A percentile compares a stretch with the other conserved stretches of the same genome.
phyloP scores from a whole-genome alignment of 1,140 invertebrate species.

The Neuroterus valhalla region DNA sequence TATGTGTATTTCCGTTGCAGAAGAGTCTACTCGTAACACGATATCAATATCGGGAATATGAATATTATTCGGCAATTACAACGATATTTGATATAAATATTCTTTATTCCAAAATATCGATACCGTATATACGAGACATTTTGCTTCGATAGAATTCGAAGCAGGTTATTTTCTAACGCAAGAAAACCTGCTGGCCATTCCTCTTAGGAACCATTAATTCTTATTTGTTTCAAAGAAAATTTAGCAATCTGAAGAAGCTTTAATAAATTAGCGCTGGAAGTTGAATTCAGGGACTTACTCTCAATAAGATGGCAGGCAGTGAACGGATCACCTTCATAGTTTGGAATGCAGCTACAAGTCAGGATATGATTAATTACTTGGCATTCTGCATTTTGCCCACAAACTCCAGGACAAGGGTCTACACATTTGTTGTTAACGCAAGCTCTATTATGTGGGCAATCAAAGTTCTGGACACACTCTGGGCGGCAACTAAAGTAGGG shows the following conservation, averaged over 20 bases:
- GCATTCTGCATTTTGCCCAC: constrained; percentile 82
- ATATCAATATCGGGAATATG: too few species aligned
- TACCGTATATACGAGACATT: too few species aligned
- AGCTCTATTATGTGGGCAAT: constrained; percentile 79
- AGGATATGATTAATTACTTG: constrained; percentile 79
- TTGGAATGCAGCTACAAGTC: constrained; percentile 83
- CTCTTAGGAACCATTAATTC: background rate
- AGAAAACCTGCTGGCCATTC: background rate
- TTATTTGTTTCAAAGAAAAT: constrained; percentile 40
- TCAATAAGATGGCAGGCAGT: constrained; percentile 68
- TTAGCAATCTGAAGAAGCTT: background rate
- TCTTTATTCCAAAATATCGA: too few species aligned
- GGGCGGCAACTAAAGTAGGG: constrained; percentile 72
- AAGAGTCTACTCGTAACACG: too few species aligned
- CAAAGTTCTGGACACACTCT: constrained; percentile 81
- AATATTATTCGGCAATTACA: too few species aligned
- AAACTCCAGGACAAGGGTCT: constrained; percentile 84
- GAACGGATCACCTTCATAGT: constrained; percentile 85
- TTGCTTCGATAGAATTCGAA: too few species aligned
- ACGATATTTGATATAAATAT: too few species aligned
- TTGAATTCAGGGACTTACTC: constrained; percentile 63
- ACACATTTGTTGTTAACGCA: constrained; percentile 84
- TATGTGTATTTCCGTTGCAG: too few species aligned
- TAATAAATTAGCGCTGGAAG: too few species aligned
- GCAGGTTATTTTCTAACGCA: constrained; percentile 9